Percentiles rank a stretch among this genome's conserved stretches.
Evolutionary conservation across 30 jellyfish, hydroid and myxozoan genomes (phyloP).

Genomic region (Aurelia aurita): DNA sequence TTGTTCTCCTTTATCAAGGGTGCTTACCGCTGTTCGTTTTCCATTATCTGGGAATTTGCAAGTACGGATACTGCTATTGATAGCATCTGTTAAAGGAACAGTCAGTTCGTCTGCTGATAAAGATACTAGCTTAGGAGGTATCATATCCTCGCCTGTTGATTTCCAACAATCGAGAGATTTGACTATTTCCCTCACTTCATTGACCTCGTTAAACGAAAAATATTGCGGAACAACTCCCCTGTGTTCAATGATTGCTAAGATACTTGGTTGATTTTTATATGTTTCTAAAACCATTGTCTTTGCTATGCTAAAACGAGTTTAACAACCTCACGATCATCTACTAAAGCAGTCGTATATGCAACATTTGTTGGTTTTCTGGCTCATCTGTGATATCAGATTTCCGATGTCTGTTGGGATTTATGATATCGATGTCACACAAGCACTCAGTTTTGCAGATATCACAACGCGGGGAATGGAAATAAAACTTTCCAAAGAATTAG

Average conservation of each 20-base stretch:
- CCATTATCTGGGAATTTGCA: neutral
- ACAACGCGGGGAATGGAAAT: no score
- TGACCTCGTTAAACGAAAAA: neutral
- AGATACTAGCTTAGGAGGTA: constrained; percentile 12
- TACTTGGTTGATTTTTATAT: neutral
- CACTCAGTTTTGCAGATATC: no score
- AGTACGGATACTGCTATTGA: neutral
- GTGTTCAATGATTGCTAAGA: constrained; percentile 5
- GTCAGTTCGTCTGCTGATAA: neutral
- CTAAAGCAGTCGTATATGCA: no score
- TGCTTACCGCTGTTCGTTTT: neutral
- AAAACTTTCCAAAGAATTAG: no score
- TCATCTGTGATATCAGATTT: no score
- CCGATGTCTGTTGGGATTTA: no score
- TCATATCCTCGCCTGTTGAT: constrained; percentile 4
- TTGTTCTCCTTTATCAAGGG: constrained; percentile 4
- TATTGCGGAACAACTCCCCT: neutral
- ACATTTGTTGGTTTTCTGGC: no score
- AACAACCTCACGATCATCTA: no score
- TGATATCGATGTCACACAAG: no score
- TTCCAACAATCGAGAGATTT: neutral
- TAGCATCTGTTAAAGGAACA: neutral
- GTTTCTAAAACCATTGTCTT: neutral
- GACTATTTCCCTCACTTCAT: neutral
- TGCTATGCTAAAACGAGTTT: no score